Conservation (phyloP, 2,113 vertebrate species). For the Calyptommatus sinebrachiatus region DNA sequence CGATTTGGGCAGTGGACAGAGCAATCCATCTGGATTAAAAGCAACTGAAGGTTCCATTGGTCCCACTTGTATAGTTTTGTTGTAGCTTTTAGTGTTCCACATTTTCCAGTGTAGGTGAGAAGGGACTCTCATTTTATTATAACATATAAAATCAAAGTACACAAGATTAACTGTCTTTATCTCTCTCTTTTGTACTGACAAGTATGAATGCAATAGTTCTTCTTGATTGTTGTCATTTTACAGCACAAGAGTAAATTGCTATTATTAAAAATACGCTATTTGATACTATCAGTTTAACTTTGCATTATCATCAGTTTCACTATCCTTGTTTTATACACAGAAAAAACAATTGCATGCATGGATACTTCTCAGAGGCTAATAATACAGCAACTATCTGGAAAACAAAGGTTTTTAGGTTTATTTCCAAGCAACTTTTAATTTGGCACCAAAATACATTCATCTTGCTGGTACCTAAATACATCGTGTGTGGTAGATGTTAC, state of each 20-base stretch:
- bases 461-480: no score
- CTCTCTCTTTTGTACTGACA: background rate
- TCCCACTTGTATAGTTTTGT: background rate
- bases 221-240: background rate
- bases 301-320: background rate
- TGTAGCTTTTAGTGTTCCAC: background rate
- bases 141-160: background rate
- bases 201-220: background rate
- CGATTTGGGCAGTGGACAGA: constrained; percentile 5
- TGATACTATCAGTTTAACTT: no score
- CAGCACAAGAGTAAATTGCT: background rate
- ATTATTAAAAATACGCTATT: no score
- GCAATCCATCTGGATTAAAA: constrained; percentile 17
- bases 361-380: no score
- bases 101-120: background rate
- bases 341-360: no score
- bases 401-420: no score
- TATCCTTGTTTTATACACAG: no score
- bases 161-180: background rate
- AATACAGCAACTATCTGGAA: no score
- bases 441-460: no score
- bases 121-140: background rate
- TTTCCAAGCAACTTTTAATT: no score
- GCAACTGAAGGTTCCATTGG: constrained; percentile 5
- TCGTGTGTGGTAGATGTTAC: no score